Evolutionary conservation across 2,888 invertebrate species (phyloP), one percentile per base, ranked within the genome.

Genomic region (Scaptomyza cyrtandrae): DNA sequence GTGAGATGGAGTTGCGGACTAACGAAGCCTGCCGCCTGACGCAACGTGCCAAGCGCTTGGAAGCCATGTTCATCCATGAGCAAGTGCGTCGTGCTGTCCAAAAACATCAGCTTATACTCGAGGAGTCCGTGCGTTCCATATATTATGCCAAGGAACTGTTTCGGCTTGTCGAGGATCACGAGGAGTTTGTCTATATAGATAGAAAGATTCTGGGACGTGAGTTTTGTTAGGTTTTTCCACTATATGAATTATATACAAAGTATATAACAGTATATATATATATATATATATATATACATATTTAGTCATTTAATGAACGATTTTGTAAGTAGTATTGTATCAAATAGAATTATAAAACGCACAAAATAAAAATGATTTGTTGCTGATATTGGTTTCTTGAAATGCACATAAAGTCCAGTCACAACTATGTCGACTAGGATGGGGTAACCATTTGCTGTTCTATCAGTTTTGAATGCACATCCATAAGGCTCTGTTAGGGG

Each of bases 381-480:
- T 39, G n/a, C 5, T 49, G 13, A 39, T 16, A 16, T 41, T 62
- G 58, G 10, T 19, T 49, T 13, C 27, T 45, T 44, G 10, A 27
- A 7, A n/a, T 31, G 10, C 31, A 3, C 9, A 0, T 10, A 33
- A n/a, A n/a, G 27, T 3, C 11, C 9, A 24, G 24, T 31, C 19
- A 19, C 33, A 14, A 29, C 5, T 7, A 9, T 10, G 10, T 7
- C 29, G 6, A 13, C 41, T 35, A 57, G 11, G 29, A 31, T 59
- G 68, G 50, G 50, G 58, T 46, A 14, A 69, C 24, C 43, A 66
- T 58, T 6, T 62, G 67, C 53, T 86, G 87, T 63, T 95, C 95
- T 90, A 97, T 96, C 93, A 97, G 93, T 93, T 96, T 96, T 93
- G 95, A 95, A 93, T 97, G 97, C 89, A 97, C 95, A 90, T 94